phyloP scores from a whole-genome alignment of 2,888 invertebrate species.

The Orthosia gracilis region DNA sequence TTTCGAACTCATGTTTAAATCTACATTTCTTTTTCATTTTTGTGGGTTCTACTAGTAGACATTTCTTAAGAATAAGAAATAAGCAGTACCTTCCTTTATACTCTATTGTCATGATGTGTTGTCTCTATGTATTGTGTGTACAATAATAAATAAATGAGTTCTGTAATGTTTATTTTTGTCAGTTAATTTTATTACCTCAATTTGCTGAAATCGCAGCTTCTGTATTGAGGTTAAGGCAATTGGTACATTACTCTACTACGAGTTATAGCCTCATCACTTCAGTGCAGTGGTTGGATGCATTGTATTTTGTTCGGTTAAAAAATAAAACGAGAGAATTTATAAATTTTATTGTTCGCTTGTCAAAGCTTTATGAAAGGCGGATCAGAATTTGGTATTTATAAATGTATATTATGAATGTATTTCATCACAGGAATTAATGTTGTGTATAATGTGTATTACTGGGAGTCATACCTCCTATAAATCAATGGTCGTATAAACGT shows the following conservation, averaged over 20 bases:
- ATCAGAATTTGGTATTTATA: conserved; percentile 3
- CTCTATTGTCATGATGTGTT: too few species aligned
- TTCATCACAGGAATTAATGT: conserved; percentile 12
- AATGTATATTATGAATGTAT: conserved; percentile 12
- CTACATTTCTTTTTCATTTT: too few species aligned
- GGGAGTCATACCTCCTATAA: conserved; percentile 28
- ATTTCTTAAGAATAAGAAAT: too few species aligned
- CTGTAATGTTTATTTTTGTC: not conserved
- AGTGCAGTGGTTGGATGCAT: conserved; percentile 7
- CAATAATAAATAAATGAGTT: too few species aligned
- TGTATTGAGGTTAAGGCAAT: conserved; percentile 18
- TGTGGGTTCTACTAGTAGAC: too few species aligned
- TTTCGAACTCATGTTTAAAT: too few species aligned
- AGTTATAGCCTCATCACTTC: conserved; percentile 26
- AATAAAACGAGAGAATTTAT: conserved; percentile 16
- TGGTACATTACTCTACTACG: conserved; percentile 10
- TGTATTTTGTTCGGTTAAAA: conserved; percentile 20
- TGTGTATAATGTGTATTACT: conserved; percentile 43
- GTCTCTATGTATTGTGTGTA: too few species aligned
- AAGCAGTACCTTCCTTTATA: too few species aligned
- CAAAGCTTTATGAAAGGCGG: conserved; percentile 32
- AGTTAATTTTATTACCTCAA: not conserved
- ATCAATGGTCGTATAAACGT: conserved; percentile 36
- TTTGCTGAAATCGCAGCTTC: conserved; percentile 12
- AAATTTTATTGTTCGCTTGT: conserved; percentile 20